Evolutionary conservation across 37 sponge, comb jelly and placozoan species (phyloP).

Genomic region (Ianthella basta): DNA sequence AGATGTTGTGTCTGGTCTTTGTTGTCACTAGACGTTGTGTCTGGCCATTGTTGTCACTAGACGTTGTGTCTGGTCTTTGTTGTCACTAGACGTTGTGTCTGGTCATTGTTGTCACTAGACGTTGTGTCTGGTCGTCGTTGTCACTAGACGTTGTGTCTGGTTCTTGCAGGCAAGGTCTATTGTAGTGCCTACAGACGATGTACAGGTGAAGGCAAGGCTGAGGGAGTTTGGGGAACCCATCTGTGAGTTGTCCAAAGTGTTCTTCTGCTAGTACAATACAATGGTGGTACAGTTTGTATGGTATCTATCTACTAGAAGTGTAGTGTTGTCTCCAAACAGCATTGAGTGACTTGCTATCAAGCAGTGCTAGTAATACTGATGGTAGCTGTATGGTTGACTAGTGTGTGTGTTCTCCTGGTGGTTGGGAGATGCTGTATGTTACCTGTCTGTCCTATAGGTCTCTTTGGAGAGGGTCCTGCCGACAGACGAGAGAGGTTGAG

Average conservation of each 20-base stretch:
- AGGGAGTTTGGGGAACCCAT: constrained; percentile 84
- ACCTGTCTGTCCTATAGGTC: constrained; percentile 35
- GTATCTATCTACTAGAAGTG: no score
- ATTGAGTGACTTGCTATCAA: no score
- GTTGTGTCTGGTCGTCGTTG: neutral
- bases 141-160: neutral
- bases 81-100: neutral
- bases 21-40: neutral
- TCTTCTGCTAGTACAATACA: no score
- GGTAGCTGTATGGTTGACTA: neutral
- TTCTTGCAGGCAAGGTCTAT: constrained; percentile 73
- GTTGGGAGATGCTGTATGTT: neutral
- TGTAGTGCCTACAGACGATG: constrained; percentile 89
- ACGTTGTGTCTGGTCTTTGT: neutral
- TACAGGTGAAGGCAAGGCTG: constrained; percentile 79
- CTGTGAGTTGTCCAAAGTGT: constrained; percentile 46
- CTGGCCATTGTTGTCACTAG: neutral
- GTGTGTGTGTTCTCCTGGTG: neutral
- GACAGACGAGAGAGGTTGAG: constrained; percentile 91
- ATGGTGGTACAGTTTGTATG: no score
- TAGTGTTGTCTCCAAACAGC: no score
- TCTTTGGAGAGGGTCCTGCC: constrained; percentile 98
- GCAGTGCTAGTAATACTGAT: no score
- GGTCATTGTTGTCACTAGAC: neutral
- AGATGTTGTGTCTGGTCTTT: neutral